Percentiles rank a stretch among this genome's conserved stretches.
These are phyloP conservation scores for Netelia melanura DNA, from an alignment of 2,888 invertebrate genomes.

Conservation along the genomic window DNA sequence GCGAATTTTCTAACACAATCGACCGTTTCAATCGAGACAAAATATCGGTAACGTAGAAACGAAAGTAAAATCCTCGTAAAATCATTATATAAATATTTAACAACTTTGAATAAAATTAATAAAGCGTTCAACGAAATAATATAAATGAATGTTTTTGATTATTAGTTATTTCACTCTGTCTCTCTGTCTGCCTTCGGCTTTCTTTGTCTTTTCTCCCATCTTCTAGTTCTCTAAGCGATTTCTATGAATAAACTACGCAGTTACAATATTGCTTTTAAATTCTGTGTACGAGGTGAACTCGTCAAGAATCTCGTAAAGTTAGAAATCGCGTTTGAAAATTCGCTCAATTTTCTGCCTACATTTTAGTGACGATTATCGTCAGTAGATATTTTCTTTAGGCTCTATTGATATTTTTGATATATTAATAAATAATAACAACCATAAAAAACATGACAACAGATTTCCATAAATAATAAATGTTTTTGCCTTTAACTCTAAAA, in stretches of 20 bases:
- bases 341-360: constrained; percentile 28
- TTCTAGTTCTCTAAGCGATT: constrained; percentile 48
- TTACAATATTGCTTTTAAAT: constrained; percentile 62
- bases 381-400: constrained; percentile 47
- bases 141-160: constrained; percentile 39
- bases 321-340: constrained; percentile 37
- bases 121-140: constrained; percentile 40
- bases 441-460: constrained; percentile 26
- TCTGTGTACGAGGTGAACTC: constrained; percentile 17
- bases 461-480: constrained; percentile 23
- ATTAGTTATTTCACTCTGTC: constrained; percentile 46
- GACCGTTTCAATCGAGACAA: neutral
- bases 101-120: constrained; percentile 20
- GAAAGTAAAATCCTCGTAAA: neutral
- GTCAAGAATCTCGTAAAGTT: constrained; percentile 5
- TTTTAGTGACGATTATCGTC: constrained; percentile 53
- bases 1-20: constrained; percentile 6
- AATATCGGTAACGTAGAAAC: constrained; percentile 9
- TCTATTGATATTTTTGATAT: constrained; percentile 10
- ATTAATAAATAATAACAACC: constrained; percentile 44
- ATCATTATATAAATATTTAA: constrained; percentile 35
- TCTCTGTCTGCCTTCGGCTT: neutral
- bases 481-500: neutral
- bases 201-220: neutral
- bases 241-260: constrained; percentile 58